These are phyloP conservation scores for Leiothrix lutea DNA, from an alignment of 2,113 vertebrate species.

Conservation along the genomic window DNA sequence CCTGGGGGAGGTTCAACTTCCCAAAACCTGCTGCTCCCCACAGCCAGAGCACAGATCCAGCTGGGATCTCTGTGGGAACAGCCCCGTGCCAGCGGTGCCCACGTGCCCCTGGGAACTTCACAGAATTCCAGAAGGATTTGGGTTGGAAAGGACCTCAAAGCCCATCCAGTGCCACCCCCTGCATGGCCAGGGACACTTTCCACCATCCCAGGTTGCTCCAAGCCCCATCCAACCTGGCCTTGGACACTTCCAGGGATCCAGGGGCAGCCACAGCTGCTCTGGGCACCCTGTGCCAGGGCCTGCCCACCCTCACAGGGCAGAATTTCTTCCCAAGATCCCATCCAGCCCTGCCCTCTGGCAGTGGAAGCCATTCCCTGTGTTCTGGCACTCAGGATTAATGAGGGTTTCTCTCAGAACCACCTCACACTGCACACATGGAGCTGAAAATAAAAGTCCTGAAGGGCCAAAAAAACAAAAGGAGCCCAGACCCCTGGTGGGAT, in stretches of 20 bases:
- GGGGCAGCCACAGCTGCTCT: not conserved
- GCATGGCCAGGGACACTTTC: not conserved
- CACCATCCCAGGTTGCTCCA: fast-evolving
- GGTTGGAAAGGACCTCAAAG: not conserved
- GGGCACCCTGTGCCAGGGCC: not conserved
- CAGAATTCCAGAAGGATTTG: not conserved
- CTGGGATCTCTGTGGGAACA: not conserved
- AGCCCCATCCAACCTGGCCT: fast-evolving
- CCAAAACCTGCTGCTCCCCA: fast-evolving
- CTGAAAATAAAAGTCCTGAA: not conserved
- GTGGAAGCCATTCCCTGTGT: not conserved
- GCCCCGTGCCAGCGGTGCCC: fast-evolving
- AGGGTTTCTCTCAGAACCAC: not conserved
- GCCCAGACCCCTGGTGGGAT: not conserved
- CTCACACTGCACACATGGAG: not conserved
- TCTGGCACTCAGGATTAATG: not conserved
- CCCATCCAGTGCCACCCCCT: not conserved
- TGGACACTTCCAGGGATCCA: fast-evolving
- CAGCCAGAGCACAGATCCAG: not conserved
- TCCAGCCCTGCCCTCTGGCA: not conserved
- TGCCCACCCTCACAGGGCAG: fast-evolving
- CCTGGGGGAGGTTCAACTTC: not conserved
- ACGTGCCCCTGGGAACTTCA: fast-evolving
- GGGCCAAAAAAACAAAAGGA: not conserved
- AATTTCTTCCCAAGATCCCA: not conserved